These are phyloP conservation scores for Centroberyx gerrardi DNA, from an alignment of 2,797 vertebrate species.

Conservation along the genomic window DNA sequence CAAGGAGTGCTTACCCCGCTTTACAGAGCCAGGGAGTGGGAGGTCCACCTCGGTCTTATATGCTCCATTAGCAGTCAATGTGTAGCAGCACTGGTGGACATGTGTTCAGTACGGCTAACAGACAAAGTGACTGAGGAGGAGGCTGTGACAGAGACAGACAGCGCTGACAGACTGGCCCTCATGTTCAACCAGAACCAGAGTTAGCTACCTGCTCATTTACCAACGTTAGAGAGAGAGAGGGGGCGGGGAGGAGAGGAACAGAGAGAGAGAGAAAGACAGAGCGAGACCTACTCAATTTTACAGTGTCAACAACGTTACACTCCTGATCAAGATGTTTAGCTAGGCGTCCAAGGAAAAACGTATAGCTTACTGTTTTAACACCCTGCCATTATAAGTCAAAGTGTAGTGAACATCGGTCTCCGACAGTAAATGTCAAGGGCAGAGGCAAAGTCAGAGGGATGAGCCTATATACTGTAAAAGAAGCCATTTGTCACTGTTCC, in stretches of 20 bases:
- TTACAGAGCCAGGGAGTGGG: constrained; percentile 19
- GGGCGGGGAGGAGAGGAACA: background rate
- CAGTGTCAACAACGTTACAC: constrained; percentile 11
- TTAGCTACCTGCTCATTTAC: background rate
- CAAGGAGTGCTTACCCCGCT: constrained; percentile 10
- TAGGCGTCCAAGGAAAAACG: constrained; percentile 1
- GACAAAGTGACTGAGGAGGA: constrained; percentile 3
- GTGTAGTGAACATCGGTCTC: constrained; percentile 57
- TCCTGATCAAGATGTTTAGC: constrained; percentile 50
- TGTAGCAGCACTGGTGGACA: constrained; percentile 58
- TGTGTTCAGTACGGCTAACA: constrained; percentile 68
- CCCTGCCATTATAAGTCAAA: constrained; percentile 69
- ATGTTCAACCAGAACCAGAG: constrained; percentile 45
- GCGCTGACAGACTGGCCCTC: constrained; percentile 41
- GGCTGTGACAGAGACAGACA: constrained; percentile 36
- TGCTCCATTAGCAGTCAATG: constrained; percentile 55
- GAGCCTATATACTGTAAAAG: constrained; percentile 74
- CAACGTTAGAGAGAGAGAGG: background rate
- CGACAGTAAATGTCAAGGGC: constrained; percentile 82
- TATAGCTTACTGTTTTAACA: constrained; percentile 46
- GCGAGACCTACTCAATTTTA: background rate
- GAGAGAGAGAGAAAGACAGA: background rate
- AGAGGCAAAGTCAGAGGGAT: constrained; percentile 77
- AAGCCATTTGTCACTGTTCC: constrained; percentile 84
- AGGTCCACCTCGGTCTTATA: constrained; percentile 28